Conservation (phyloP, 2,113 vertebrate genomes). For the Ictalurus furcatus region DNA sequence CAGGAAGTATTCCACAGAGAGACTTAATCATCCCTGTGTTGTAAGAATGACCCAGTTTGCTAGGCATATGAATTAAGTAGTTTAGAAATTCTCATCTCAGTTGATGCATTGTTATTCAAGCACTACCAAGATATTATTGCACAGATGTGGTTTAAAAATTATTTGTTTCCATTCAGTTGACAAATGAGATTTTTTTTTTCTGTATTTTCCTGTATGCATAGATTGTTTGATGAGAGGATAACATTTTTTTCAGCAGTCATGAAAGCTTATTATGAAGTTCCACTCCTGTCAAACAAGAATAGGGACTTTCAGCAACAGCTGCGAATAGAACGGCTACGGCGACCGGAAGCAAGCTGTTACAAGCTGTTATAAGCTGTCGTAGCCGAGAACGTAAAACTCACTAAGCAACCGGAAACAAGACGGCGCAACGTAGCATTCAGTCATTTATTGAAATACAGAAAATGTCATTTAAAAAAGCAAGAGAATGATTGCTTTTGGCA, state of each 20-base stretch:
- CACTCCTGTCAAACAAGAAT: neutral
- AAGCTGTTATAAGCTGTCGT: no score
- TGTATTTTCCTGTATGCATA: neutral
- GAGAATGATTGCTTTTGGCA: no score
- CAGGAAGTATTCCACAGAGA: neutral
- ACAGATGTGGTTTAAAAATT: neutral
- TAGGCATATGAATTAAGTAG: neutral
- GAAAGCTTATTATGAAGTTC: neutral
- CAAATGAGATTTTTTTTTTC: neutral
- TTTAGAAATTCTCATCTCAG: neutral
- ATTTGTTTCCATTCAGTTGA: neutral
- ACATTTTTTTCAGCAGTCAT: neutral
- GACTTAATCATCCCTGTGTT: neutral
- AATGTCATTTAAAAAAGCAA: no score
- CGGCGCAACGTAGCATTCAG: no score
- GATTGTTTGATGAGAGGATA: neutral
- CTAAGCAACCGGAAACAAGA: no score
- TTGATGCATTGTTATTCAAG: neutral
- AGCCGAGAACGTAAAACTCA: no score
- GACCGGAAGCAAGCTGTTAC: no score
- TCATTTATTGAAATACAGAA: no score
- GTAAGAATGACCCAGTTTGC: slow-evolving; percentile 1
- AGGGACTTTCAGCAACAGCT: no score
- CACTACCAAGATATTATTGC: neutral
- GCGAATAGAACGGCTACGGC: no score